A percentile compares a stretch with the other conserved stretches of the same genome.
phyloP scores from a whole-genome alignment of 2,113 vertebrate genomes.

The Lampris megalopsis region DNA sequence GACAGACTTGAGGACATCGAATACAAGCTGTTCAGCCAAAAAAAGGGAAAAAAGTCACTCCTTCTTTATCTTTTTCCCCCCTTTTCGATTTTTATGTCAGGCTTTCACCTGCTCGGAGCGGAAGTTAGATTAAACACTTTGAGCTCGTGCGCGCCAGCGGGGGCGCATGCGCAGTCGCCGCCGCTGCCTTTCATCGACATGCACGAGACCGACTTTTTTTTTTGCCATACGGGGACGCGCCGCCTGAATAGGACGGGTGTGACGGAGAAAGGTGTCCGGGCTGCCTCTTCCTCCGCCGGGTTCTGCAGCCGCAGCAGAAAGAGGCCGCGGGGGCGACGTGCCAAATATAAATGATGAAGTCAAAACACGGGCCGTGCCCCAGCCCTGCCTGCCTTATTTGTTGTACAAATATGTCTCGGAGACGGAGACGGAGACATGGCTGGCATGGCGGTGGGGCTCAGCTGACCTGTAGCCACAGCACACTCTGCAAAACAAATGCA shows the following conservation, averaged over 20 bases:
- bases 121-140: too few species aligned
- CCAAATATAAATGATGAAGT: slow-evolving; percentile 76
- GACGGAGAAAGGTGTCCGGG: too few species aligned
- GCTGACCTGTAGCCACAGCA: slow-evolving; percentile 77
- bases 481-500: slow-evolving; percentile 76
- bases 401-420: slow-evolving; percentile 79
- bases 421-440: slow-evolving; percentile 74
- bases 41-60: slow-evolving; percentile 10
- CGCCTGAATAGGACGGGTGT: too few species aligned
- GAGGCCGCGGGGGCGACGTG: slow-evolving; percentile 54
- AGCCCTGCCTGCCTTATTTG: slow-evolving; percentile 77
- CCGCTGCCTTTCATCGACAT: too few species aligned
- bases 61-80: too few species aligned
- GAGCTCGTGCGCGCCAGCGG: too few species aligned
- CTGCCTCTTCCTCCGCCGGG: slow-evolving; percentile 38
- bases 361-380: slow-evolving; percentile 76
- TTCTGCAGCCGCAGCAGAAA: slow-evolving; percentile 65
- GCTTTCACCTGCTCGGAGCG: slow-evolving; percentile 16
- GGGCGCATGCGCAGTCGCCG: too few species aligned
- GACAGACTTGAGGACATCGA: slow-evolving; percentile 56
- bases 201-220: too few species aligned
- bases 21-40: slow-evolving; percentile 32
- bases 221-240: too few species aligned
- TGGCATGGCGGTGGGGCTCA: slow-evolving; percentile 61
- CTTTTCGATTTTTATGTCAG: too few species aligned